These are phyloP conservation scores for Drosophila mojavensis DNA, from an alignment of 1,140 invertebrate species.

Conservation along the genomic window DNA sequence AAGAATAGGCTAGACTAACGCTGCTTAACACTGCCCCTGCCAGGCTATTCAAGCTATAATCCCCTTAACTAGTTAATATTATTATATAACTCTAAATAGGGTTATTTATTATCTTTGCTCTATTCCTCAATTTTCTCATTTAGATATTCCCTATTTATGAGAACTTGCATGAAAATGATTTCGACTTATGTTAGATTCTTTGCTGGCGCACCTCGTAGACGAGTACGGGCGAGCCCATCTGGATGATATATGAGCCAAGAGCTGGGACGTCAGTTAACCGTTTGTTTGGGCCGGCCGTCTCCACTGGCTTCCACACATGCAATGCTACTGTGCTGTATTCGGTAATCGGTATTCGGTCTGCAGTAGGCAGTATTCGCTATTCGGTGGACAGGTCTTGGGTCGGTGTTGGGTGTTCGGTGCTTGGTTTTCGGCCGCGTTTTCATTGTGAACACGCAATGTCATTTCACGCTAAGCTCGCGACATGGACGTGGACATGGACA, in stretches of 20 bases:
- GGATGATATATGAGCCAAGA: constrained; percentile 53
- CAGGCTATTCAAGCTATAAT: too few relatives aligned
- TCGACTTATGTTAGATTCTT: neutral
- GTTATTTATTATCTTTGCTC: too few relatives aligned
- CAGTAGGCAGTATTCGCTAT: neutral
- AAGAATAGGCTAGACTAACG: too few relatives aligned
- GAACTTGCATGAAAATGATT: too few relatives aligned
- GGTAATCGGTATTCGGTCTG: constrained; percentile 20
- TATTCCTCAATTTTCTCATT: too few relatives aligned
- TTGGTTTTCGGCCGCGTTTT: constrained; percentile 40
- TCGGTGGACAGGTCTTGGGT: neutral
- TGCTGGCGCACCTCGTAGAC: constrained; percentile 15
- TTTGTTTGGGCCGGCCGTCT: constrained; percentile 19
- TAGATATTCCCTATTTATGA: too few relatives aligned
- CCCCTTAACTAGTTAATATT: too few relatives aligned
- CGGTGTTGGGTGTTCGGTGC: neutral
- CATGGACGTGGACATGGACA: constrained; percentile 28
- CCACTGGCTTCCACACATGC: constrained; percentile 51
- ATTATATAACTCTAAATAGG: too few relatives aligned
- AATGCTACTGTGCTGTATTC: constrained; percentile 60
- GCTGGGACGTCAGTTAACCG: constrained; percentile 21
- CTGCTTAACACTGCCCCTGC: too few relatives aligned
- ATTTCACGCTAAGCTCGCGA: constrained; percentile 67
- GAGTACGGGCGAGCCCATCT: constrained; percentile 6
- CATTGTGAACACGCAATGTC: constrained; percentile 69